Evolutionary conservation across 2,113 vertebrate genomes (phyloP), one percentile per base, ranked within the genome.

Genomic region (Phylloscopus trochiloides): DNA sequence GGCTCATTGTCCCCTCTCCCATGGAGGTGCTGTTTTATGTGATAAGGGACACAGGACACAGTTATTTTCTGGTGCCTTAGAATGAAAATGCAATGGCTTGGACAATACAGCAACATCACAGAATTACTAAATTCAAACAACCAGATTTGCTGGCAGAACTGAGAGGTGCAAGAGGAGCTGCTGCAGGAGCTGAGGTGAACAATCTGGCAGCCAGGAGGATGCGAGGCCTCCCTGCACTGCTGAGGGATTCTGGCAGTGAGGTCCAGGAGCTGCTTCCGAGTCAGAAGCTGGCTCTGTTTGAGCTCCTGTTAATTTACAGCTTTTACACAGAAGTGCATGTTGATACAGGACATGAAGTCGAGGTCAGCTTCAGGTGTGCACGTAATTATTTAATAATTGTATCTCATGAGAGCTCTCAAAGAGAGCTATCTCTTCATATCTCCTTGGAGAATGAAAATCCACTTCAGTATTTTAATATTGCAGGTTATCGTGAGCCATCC

Each of bases 401-500:
- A 61, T 15, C 36, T 57, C 57, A 25, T 14, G 48, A 57, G 9
- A 74, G 11, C 4, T 57, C 14, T 79, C 29, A 52, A 57, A 51
- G 32, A 83, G 4, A 66, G 15, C 12, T 45, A 14, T 18, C 25
- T 79, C 20, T 72, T 74, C 34, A 0, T 40, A 70, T 14, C 7
- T 38, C 36, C 38, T 43, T 62, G 26, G 20, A 19, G 43, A 80
- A 7, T 18, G 34, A 59, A 84, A 83, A 31, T 4, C 17, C 74
- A 83, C 61, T 70, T 50, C 42, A 72, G 22, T 84, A 43, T 80
- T 84, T 76, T 12, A 61, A 31, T 66, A 48, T 7, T 36, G 34
- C 26, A 54, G 15, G 25, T 20, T 77, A 45, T 31, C 0, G 0
- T 20, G 42, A 62, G 22, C 32, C 51, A 45, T 38, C 19, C 29